A percentile compares a stretch with the other conserved stretches of the same genome.
These are phyloP conservation scores for Pangasius mekongensis DNA, from an alignment of 2,797 vertebrate genomes.

Conservation along the genomic window DNA sequence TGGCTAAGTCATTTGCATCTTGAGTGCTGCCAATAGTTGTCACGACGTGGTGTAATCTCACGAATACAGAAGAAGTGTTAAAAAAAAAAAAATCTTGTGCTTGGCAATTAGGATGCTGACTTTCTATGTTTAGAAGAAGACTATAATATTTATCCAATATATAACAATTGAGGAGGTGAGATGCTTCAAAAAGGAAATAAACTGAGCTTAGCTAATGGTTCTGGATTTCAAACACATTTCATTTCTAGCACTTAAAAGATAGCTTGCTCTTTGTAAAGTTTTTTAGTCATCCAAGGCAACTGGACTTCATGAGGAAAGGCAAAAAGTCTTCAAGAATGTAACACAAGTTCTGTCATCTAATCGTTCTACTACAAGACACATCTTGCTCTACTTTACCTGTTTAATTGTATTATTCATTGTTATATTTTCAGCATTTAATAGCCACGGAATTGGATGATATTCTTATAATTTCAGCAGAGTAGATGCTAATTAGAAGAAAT, in stretches of 20 bases:
- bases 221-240: constrained; percentile 26
- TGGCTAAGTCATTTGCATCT: constrained; percentile 52
- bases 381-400: not conserved
- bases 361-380: not conserved
- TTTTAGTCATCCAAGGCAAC: not conserved
- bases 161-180: constrained; percentile 33
- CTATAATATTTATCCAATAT: constrained; percentile 47
- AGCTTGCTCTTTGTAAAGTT: not conserved
- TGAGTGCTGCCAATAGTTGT: constrained; percentile 52
- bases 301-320: not conserved
- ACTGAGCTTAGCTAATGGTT: constrained; percentile 1
- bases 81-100: constrained; percentile 9
- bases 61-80: constrained; percentile 54
- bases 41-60: constrained; percentile 45
- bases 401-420: not conserved
- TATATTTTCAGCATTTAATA: not conserved
- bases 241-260: constrained; percentile 19
- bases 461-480: constrained; percentile 19
- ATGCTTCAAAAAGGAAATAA: constrained; percentile 8
- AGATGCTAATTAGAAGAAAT: constrained; percentile 34
- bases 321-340: not conserved
- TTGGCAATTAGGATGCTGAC: constrained; percentile 55
- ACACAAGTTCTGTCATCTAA: not conserved
- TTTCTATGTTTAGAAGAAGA: constrained; percentile 47
- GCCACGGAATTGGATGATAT: not conserved